Percentiles rank a stretch among this genome's conserved stretches.
phyloP scores from a whole-genome alignment of 2,113 vertebrate species.

The Candoia aspera region DNA sequence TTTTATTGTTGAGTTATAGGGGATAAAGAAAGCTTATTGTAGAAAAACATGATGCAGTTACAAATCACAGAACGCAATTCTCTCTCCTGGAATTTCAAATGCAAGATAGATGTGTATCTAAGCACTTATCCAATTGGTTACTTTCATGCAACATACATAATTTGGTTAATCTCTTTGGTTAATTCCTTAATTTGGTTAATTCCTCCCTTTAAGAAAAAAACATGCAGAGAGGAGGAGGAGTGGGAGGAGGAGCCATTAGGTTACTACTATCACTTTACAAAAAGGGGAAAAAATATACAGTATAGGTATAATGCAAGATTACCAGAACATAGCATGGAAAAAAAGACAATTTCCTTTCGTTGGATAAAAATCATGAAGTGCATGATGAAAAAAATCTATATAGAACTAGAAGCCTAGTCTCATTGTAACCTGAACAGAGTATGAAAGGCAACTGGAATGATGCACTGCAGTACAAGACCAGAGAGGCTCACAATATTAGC shows the following conservation, averaged over 20 bases:
- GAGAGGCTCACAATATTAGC: not conserved
- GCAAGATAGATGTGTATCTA: not conserved
- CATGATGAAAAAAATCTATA: not conserved
- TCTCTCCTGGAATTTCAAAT: not conserved
- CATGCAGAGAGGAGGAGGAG: not conserved
- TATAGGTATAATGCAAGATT: not conserved
- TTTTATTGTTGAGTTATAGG: not conserved
- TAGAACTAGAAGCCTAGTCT: not conserved
- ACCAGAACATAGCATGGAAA: not conserved
- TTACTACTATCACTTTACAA: not conserved
- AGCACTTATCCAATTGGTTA: not conserved
- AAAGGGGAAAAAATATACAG: not conserved
- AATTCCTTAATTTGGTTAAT: too few relatives aligned
- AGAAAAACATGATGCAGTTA: not conserved
- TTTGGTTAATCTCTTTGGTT: not conserved
- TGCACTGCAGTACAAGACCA: not conserved
- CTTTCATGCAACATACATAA: not conserved
- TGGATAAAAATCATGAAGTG: not conserved
- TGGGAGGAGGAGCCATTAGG: not conserved
- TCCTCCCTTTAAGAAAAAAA: not conserved
- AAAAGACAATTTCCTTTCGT: not conserved
- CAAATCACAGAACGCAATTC: not conserved
- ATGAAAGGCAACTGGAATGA: not conserved
- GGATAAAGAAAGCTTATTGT: not conserved
- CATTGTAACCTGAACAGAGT: not conserved